These are phyloP conservation scores for Andricus curvator DNA, from an alignment of 2,888 invertebrate genomes.

Conservation along the genomic window DNA sequence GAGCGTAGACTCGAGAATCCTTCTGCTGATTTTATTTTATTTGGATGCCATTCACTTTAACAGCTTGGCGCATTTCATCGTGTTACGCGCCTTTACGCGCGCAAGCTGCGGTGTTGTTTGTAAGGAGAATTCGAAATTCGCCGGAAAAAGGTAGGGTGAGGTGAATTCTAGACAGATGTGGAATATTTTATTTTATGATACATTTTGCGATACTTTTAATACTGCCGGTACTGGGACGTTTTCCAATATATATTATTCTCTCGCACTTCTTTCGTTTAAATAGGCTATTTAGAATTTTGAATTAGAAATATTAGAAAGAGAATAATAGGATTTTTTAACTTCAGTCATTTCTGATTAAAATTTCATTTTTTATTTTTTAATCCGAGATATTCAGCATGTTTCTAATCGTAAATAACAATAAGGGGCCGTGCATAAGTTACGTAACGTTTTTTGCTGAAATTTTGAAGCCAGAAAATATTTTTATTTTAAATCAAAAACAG, in stretches of 20 bases:
- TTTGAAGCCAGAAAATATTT: no score
- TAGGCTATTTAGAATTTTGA: no score
- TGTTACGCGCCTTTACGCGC: constrained; percentile 60
- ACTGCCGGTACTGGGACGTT: neutral
- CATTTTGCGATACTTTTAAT: neutral
- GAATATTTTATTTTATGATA: neutral
- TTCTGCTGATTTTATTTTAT: constrained; percentile 60
- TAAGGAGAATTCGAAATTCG: constrained; percentile 27
- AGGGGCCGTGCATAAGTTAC: no score
- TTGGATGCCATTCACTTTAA: constrained; percentile 47
- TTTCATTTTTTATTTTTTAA: no score
- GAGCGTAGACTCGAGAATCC: constrained; percentile 43
- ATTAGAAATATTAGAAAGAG: no score
- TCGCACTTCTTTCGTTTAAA: neutral
- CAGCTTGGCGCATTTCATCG: constrained; percentile 58
- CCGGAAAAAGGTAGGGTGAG: constrained; percentile 14
- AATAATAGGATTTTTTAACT: no score
- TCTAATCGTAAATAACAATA: no score
- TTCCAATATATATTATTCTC: neutral
- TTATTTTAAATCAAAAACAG: no score
- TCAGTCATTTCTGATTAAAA: no score
- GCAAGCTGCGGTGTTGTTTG: constrained; percentile 41
- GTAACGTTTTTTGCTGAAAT: no score
- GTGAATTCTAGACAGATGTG: neutral
- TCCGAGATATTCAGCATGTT: no score